Evolutionary conservation across 2,888 invertebrate genomes (phyloP).

Genomic region (Cantharis nigra): DNA sequence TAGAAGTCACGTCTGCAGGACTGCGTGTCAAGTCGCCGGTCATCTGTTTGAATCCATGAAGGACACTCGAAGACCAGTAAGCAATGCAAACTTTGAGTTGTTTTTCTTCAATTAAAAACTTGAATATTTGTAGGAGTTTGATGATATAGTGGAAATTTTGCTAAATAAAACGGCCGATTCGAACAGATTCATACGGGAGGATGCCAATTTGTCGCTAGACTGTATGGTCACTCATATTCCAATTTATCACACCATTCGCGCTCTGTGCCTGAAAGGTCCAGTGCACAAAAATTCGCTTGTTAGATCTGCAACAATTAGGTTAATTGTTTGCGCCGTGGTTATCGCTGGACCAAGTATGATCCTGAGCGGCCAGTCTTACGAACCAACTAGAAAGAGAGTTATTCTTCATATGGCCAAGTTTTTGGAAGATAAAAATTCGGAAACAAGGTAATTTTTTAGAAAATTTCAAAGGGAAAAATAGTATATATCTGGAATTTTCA

Average conservation of each 20-base stretch:
- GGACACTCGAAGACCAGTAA: conserved; percentile 55
- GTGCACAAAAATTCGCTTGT: conserved; percentile 71
- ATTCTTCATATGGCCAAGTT: conserved; percentile 58
- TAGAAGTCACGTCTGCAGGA: conserved; percentile 53
- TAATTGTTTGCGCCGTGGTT: conserved; percentile 67
- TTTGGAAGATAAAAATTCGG: conserved; percentile 60
- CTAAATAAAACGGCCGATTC: conserved; percentile 74
- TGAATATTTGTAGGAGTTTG: conserved; percentile 64
- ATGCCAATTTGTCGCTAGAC: conserved; percentile 73
- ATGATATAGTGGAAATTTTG: conserved; percentile 68
- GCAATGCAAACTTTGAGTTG: neutral
- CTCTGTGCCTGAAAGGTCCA: conserved; percentile 56
- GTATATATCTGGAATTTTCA: conserved; percentile 34
- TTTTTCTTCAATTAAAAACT: too few species aligned
- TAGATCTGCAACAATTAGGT: conserved; percentile 66
- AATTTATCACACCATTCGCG: conserved; percentile 60
- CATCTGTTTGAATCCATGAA: conserved; percentile 53
- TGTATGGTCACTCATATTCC: conserved; percentile 70
- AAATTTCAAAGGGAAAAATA: neutral
- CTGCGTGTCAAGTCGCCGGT: conserved; percentile 54
- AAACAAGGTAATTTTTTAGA: conserved; percentile 52
- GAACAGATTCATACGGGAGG: conserved; percentile 74
- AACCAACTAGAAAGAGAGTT: conserved; percentile 57
- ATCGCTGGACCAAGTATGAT: conserved; percentile 65
- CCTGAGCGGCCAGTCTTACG: conserved; percentile 61